phyloP scores from a whole-genome alignment of 2,113 vertebrate species.

The Leptobrachium ailaonicum region DNA sequence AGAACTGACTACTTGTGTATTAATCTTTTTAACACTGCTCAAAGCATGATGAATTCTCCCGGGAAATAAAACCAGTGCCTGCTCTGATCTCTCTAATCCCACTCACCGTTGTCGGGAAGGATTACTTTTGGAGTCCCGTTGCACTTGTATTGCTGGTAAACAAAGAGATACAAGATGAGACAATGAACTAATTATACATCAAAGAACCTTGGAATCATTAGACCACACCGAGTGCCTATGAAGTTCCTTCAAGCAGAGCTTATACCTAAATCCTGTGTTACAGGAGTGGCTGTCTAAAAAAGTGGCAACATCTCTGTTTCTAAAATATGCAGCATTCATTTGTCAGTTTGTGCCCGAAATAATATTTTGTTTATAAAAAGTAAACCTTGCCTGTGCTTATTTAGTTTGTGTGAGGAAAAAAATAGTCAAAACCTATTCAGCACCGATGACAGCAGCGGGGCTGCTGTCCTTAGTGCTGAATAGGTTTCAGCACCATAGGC shows the following conservation, averaged over 20 bases:
- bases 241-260: slow-evolving; percentile 32
- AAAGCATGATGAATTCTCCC: slow-evolving; percentile 33
- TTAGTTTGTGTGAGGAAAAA: too few species aligned
- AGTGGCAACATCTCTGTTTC: neutral
- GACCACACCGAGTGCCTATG: slow-evolving; percentile 38
- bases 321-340: neutral
- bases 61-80: slow-evolving; percentile 44
- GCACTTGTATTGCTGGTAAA: slow-evolving; percentile 49
- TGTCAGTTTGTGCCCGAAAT: too few species aligned
- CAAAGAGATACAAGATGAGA: slow-evolving; percentile 49
- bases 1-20: slow-evolving; percentile 35
- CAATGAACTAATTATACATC: slow-evolving; percentile 49
- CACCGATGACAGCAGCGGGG: too few species aligned
- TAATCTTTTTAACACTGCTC: slow-evolving; percentile 48
- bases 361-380: too few species aligned
- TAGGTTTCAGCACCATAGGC: too few species aligned
- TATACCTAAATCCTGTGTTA: slow-evolving; percentile 20
- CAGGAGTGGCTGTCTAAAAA: neutral
- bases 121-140: slow-evolving; percentile 42
- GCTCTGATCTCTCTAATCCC: slow-evolving; percentile 47
- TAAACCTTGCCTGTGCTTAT: too few species aligned
- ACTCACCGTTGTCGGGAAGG: slow-evolving; percentile 42
- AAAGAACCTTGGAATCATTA: slow-evolving; percentile 45
- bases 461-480: too few species aligned
- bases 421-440: too few species aligned